Evolutionary conservation across 2,113 vertebrate species (phyloP).

Genomic region (Cyrtonyx montezumae): DNA sequence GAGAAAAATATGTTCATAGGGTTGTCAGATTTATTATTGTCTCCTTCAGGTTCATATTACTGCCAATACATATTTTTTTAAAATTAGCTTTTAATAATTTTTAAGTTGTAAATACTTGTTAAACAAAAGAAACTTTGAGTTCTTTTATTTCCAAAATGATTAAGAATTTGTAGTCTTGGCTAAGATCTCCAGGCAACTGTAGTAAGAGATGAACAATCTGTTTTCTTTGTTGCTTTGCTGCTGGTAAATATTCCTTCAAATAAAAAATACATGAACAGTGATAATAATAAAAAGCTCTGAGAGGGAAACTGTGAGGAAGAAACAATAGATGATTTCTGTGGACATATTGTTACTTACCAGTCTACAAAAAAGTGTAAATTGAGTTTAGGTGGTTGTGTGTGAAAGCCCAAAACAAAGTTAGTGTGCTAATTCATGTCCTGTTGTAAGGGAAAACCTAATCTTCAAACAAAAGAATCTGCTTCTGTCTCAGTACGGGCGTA

Average conservation of each 20-base stretch:
- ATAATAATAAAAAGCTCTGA: background rate
- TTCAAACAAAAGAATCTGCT: fast-evolving
- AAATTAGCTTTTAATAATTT: background rate
- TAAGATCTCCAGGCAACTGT: background rate
- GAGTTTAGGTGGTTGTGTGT: background rate
- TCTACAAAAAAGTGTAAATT: background rate
- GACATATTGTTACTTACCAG: background rate
- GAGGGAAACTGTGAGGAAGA: background rate
- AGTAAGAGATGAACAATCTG: background rate
- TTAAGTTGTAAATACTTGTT: background rate
- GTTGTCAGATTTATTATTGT: background rate
- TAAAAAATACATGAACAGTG: background rate
- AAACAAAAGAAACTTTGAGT: too few species aligned
- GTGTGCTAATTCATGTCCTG: background rate
- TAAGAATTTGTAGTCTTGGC: background rate
- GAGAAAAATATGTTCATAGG: background rate
- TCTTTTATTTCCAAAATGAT: background rate
- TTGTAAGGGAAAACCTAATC: background rate
- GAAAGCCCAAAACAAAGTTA: background rate
- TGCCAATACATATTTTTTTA: background rate
- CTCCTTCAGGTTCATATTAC: background rate
- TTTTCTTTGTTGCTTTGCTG: background rate
- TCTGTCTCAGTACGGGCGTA: background rate
- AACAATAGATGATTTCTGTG: background rate
- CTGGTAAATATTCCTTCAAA: background rate